Base-by-base conservation (phyloP, 2,888 invertebrate genomes). In the Tuta absoluta region DNA sequence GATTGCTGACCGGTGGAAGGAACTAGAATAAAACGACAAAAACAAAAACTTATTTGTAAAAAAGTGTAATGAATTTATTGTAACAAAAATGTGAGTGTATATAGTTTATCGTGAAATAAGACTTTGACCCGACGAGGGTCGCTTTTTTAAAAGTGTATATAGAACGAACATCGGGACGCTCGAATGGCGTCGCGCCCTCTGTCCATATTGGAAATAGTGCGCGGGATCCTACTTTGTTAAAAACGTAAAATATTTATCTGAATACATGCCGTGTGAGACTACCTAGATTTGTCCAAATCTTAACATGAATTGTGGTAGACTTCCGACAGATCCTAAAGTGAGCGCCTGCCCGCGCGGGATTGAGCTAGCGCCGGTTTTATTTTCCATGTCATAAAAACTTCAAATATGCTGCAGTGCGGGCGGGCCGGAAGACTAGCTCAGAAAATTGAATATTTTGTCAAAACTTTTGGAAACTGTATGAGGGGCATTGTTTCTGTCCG, bases 81-180 rank as follows among this genome's bases (percentile, higher is more conserved):
- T 88, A 89, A 89, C 85, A 86, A 88, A 58, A 88, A 88, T 89
- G 91, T 89, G 91, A 82, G 89, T 91, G 91, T 90, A 91, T 85
- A 90, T 91, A 91, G 91, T 90, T 88, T 89, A 89, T 88, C 82
- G 89, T 89, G 88, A 87, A 83, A 82, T 90, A 90, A 91, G 91
- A 90, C 91, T 88, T 84, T 78, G 79, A 85, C 85, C 89, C 82
- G 78, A 75, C 76, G 80, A 76, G 80, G 89, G 87, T 87, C 82
- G 86, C 83, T 88, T 91, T 91, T 87, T 81, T 88, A 76, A 87
- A 89, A 87, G 90, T 91, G 90, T 91, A 89, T 84, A 90, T 90
- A 90, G 84, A 86, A 82, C 79, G 76, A 83, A 82, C 87, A 89
- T 89, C 86, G 78, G 88, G 86, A 86, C 85, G 82, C 81, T 77